phyloP scores from a whole-genome alignment of 2,888 invertebrate species.

The Agonopterix subpropinquella region DNA sequence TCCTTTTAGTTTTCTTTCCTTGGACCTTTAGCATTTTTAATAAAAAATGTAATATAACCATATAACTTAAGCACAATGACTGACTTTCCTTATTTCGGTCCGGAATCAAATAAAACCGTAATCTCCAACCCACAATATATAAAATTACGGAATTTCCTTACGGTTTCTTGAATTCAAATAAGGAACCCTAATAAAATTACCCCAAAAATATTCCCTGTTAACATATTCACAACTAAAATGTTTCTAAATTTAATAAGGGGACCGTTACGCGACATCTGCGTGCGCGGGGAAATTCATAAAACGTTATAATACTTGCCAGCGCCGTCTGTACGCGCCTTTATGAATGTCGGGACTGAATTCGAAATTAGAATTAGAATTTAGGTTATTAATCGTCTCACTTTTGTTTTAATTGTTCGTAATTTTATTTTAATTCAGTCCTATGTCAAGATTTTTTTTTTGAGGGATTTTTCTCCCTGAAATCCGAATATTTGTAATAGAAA shows the following conservation, averaged over 20 bases:
- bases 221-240: conserved; percentile 13
- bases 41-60: too few relatives aligned
- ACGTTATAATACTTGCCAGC: conserved; percentile 19
- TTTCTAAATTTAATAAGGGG: conserved; percentile 25
- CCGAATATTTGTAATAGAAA: too few relatives aligned
- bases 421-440: too few relatives aligned
- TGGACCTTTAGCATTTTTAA: too few relatives aligned
- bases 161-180: conserved; percentile 7
- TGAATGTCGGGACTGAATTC: conserved; percentile 18
- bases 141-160: neutral
- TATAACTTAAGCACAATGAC: too few relatives aligned
- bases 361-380: conserved; percentile 20
- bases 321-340: conserved; percentile 18
- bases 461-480: too few relatives aligned
- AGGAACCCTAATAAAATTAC: conserved; percentile 12
- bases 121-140: neutral
- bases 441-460: too few relatives aligned
- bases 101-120: neutral
- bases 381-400: conserved; percentile 11
- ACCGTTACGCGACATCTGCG: conserved; percentile 14
- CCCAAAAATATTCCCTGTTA: conserved; percentile 15
- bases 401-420: too few relatives aligned
- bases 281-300: conserved; percentile 22
- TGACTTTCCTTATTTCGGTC: too few relatives aligned
- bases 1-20: too few relatives aligned